Evolutionary conservation across 2,888 invertebrate genomes (phyloP), one percentile per base, ranked within the genome.

Genomic region (Aphodius granarius): DNA sequence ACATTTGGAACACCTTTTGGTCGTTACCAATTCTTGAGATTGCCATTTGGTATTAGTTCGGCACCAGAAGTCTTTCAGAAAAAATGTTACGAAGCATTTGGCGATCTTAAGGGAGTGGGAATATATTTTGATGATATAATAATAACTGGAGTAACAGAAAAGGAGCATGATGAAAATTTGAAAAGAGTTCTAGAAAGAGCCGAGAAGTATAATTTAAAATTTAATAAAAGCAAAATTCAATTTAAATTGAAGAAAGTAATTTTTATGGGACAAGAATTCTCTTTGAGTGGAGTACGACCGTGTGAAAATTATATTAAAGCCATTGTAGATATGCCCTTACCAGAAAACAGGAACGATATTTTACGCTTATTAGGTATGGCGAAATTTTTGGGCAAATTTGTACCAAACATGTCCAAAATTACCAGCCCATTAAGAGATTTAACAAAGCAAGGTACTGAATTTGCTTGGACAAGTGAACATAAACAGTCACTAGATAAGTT

Each of bases 81-180:
- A n/a, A n/a, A n/a, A n/a, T n/a, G n/a, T 83, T 18, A 81, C 79
- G 62, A 84, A 78, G 18, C 83, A 81, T 83, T 84, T 85, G 63
- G 84, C 80, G 19, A 83, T 79, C 22, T 70, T 66, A 72, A 84
- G 76, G 73, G 73, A 19, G 80, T 86, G 71, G 5, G 81, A 73
- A 71, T 86, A 65, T 83, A 85, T 78, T 78, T 84, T 78, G 80
- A 86, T 80, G 78, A 84, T 80, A 76, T 85, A 75, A 23, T 79
- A 18, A 75, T 77, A 21, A 62, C 73, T 5, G 78, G 73, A 13
- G 71, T 75, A 65, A 72, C 18, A 18, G 68, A 78, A 75, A 68
- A 75, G 79, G 75, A 82, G 74, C 82, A 82, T 78, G 81, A 83
- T 76, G 5, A 74, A 71, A 81, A 78, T 23, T 72, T 83, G 17